Conservation (phyloP, 1,140 invertebrate genomes). For the Oreohelix idahoensis region DNA sequence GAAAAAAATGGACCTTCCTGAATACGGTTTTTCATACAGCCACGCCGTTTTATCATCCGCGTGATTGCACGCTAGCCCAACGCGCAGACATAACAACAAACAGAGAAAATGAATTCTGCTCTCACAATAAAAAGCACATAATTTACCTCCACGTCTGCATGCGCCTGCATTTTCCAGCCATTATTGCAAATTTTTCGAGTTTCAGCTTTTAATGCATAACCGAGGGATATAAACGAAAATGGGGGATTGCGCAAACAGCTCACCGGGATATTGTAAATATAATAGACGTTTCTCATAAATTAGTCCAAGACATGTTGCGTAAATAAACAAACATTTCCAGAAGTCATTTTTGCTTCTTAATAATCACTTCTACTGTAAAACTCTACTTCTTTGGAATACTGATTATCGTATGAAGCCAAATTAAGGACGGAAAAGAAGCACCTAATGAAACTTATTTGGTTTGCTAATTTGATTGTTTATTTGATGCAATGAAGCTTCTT, state of each 20-base stretch:
- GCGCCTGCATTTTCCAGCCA: background rate
- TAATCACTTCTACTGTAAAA: background rate
- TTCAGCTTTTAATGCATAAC: background rate
- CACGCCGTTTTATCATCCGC: background rate
- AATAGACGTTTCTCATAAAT: background rate
- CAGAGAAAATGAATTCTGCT: background rate
- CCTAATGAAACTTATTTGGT: no score
- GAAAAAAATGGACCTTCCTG: no score
- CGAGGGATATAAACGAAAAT: background rate
- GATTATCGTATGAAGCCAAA: no score
- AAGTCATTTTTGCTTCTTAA: background rate
- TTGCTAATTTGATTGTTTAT: no score
- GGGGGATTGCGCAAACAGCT: background rate
- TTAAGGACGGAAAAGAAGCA: no score
- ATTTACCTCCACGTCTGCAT: background rate
- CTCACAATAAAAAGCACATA: background rate
- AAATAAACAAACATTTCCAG: background rate
- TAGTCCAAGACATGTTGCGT: background rate
- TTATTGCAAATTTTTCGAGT: background rate
- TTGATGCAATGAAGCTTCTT: no score
- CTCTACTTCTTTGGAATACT: background rate
- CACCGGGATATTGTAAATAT: constrained; percentile 1
- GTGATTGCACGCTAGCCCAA: background rate
- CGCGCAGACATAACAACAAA: background rate
- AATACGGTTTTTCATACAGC: no score